Evolutionary conservation across 2,888 invertebrate species (phyloP).

Genomic region (Eutolmus rufibarbis): DNA sequence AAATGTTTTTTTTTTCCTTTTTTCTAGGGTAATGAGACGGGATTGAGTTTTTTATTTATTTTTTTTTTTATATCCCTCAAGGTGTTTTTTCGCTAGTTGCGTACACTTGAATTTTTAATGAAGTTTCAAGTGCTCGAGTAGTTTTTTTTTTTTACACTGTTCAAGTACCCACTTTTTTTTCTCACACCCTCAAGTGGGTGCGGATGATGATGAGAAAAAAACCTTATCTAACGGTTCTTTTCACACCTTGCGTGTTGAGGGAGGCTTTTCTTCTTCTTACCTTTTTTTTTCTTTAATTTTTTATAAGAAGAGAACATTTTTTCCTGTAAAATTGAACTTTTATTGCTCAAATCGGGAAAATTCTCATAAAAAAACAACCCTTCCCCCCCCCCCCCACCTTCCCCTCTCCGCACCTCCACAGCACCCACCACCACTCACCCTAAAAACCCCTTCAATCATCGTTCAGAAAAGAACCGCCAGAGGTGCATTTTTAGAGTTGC

Average conservation of each 20-base stretch:
- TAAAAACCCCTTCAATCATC: background rate
- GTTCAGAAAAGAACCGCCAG: background rate
- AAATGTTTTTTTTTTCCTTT: background rate
- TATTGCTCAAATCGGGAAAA: no score
- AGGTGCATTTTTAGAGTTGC: background rate
- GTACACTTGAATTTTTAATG: constrained; percentile 35
- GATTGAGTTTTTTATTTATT: background rate
- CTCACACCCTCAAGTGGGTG: background rate
- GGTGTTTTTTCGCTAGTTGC: constrained; percentile 3
- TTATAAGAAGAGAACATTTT: no score
- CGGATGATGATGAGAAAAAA: background rate
- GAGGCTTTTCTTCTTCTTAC: no score
- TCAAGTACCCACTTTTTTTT: background rate
- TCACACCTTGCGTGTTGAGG: background rate
- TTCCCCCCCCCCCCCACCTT: no score
- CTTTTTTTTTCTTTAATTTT: no score
- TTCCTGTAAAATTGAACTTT: no score
- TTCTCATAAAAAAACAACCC: no score
- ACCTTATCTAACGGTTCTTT: background rate
- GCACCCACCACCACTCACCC: no score
- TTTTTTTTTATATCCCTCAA: background rate
- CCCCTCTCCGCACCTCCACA: no score
- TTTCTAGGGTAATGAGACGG: constrained; percentile 12
- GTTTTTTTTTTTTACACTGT: constrained; percentile 27
- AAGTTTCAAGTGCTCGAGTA: background rate